Evolutionary conservation across 2,113 vertebrate genomes (phyloP).

Genomic region (Elachura formosa): DNA sequence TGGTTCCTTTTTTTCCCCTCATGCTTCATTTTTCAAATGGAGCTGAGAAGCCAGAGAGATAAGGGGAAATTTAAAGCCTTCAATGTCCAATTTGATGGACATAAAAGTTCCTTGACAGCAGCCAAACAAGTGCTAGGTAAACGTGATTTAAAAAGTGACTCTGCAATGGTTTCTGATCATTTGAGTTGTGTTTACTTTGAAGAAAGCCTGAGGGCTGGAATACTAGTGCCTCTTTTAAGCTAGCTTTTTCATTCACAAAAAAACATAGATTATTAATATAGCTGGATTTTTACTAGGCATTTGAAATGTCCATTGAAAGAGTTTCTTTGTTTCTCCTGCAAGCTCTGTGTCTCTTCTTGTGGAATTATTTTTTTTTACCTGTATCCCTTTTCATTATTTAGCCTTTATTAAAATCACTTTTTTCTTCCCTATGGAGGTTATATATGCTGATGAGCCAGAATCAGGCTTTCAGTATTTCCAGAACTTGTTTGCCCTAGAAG

Average conservation of each 20-base stretch:
- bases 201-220: not conserved
- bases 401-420: conserved; percentile 32
- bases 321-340: not conserved
- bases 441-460: not conserved
- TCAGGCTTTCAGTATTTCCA: not conserved
- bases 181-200: conserved; percentile 23
- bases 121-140: not conserved
- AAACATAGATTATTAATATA: not conserved
- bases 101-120: not conserved
- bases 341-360: not conserved
- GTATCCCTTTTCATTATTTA: conserved; percentile 8
- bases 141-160: not conserved
- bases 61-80: not conserved
- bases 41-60: not conserved
- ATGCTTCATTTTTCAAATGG: not conserved
- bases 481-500: not conserved
- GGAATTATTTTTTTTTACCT: not conserved
- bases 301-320: not conserved
- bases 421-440: not conserved
- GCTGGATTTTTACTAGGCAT: not conserved
- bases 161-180: not conserved
- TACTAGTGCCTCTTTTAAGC: not conserved
- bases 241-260: conserved; percentile 12
- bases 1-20: not conserved
- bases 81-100: not conserved